Conservation (phyloP, 2,888 invertebrate genomes). For the Rhogogaster chlorosoma region DNA sequence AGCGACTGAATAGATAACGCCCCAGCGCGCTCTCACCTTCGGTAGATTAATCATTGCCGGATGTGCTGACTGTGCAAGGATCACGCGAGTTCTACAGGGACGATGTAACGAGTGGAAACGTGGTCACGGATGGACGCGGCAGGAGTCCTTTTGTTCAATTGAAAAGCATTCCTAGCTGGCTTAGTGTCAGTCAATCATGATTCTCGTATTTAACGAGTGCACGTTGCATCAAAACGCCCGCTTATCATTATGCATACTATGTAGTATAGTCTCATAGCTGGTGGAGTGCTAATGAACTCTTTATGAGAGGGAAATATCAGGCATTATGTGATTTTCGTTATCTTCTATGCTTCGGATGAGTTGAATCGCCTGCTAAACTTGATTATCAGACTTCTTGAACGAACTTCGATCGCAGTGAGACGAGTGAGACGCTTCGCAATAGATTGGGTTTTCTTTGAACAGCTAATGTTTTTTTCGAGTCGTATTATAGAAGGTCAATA, state of each 20-base stretch:
- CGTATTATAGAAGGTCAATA: too few species aligned
- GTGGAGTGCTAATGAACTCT: neutral
- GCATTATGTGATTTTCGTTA: neutral
- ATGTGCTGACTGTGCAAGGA: constrained; percentile 25
- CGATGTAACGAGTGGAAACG: neutral
- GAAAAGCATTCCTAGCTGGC: neutral
- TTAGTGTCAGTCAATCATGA: neutral
- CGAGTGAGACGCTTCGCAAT: too few species aligned
- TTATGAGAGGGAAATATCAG: neutral
- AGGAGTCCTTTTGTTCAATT: neutral
- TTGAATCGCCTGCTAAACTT: too few species aligned
- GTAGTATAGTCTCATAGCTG: neutral
- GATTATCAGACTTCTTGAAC: too few species aligned
- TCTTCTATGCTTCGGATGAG: too few species aligned
- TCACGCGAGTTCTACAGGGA: neutral
- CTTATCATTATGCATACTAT: neutral
- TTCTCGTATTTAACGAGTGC: neutral
- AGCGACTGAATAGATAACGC: constrained; percentile 5
- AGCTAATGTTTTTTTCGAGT: too few species aligned
- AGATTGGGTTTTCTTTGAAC: too few species aligned
- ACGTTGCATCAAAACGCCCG: neutral
- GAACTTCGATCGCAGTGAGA: too few species aligned
- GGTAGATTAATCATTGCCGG: constrained; percentile 18
- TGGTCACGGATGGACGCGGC: neutral
- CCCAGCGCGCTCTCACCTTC: neutral